These are phyloP conservation scores for Danionella cerebrum DNA, from an alignment of 2,113 vertebrate species.

Conservation along the genomic window DNA sequence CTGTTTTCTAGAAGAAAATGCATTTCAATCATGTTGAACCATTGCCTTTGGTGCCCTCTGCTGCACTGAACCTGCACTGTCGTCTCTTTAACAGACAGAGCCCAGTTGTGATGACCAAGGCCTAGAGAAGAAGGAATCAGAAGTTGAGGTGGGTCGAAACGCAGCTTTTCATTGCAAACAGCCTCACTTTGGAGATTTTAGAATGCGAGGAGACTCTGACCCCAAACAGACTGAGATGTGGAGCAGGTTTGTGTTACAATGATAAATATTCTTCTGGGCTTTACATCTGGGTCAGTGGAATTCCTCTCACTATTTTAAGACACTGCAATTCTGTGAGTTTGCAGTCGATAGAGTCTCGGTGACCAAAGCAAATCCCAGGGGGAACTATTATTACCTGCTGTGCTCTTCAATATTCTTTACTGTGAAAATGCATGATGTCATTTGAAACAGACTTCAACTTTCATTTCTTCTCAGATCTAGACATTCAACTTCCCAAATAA, in stretches of 20 bases:
- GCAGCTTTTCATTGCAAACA: background rate
- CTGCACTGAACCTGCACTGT: background rate
- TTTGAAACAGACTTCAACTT: too few relatives aligned
- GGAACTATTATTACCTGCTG: background rate
- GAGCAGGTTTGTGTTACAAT: slow-evolving; percentile 17
- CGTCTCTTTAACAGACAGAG: slow-evolving; percentile 52
- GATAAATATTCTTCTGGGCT: slow-evolving; percentile 29
- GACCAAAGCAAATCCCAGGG: background rate
- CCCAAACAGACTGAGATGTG: background rate
- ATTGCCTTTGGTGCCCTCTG: slow-evolving; percentile 34
- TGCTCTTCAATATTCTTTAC: too few relatives aligned
- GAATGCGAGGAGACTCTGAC: background rate
- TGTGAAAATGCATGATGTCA: background rate
- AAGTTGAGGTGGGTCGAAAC: slow-evolving; percentile 78
- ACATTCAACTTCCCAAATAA: too few relatives aligned
- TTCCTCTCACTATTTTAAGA: slow-evolving; percentile 22
- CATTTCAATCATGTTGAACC: background rate
- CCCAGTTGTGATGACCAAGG: slow-evolving; percentile 73
- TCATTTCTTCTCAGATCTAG: too few relatives aligned
- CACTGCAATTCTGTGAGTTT: background rate
- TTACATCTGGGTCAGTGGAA: slow-evolving; percentile 38
- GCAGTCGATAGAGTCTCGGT: background rate
- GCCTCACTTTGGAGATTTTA: background rate
- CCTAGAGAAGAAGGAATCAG: slow-evolving; percentile 80
- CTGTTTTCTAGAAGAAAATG: too few relatives aligned